A percentile compares a stretch with the other conserved stretches of the same genome.
phyloP scores from a whole-genome alignment of 2,797 vertebrate species.

The Sparus aurata region DNA sequence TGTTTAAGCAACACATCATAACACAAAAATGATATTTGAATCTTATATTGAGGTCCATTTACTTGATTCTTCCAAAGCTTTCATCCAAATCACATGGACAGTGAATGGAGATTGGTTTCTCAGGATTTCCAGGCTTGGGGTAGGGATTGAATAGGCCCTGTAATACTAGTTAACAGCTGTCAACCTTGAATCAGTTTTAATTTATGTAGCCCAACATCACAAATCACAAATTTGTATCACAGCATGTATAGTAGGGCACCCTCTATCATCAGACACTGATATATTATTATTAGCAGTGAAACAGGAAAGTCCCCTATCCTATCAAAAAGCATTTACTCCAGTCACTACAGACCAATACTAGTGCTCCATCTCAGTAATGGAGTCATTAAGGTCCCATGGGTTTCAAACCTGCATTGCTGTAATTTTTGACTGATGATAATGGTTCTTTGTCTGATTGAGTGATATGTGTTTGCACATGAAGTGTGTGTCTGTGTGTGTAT shows the following conservation, averaged over 20 bases:
- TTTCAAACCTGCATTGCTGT: not conserved
- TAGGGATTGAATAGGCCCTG: too few relatives aligned
- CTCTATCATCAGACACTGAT: not conserved
- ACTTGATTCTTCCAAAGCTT: too few relatives aligned
- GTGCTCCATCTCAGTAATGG: conserved; percentile 42
- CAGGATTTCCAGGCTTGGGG: too few relatives aligned
- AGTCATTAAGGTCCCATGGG: conserved; percentile 15
- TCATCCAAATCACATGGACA: too few relatives aligned
- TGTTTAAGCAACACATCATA: too few relatives aligned
- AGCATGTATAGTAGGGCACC: not conserved
- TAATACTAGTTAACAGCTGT: too few relatives aligned
- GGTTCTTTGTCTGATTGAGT: too few relatives aligned
- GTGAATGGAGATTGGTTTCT: too few relatives aligned
- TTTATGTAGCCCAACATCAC: not conserved
- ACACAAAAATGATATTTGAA: too few relatives aligned
- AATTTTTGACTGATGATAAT: conserved; percentile 23
- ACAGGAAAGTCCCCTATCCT: conserved; percentile 1
- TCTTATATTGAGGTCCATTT: too few relatives aligned
- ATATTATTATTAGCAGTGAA: conserved; percentile 2
- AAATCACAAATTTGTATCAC: not conserved
- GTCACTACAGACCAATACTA: not conserved
- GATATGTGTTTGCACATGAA: too few relatives aligned
- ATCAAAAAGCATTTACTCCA: not conserved
- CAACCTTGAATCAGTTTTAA: too few relatives aligned
- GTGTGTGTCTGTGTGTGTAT: not conserved